Conservation (phyloP, 2,797 vertebrate species). For the Caiman crocodilus region DNA sequence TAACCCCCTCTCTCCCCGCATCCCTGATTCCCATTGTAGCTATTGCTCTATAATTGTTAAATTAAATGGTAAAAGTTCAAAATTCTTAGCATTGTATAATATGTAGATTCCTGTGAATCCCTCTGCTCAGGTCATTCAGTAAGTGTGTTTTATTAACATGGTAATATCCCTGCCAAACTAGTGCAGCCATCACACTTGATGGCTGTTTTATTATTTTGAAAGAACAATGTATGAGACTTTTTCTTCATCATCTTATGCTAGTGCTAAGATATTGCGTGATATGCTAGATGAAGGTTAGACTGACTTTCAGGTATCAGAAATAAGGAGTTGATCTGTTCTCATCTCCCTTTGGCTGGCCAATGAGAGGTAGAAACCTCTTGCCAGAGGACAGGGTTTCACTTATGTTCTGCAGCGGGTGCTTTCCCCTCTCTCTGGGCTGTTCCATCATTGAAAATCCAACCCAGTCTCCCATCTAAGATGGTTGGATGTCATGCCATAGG, state of each 20-base stretch:
- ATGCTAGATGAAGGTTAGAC: neutral
- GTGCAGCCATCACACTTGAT: neutral
- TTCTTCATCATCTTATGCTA: neutral
- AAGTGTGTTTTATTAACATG: neutral
- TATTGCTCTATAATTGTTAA: neutral
- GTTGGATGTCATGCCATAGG: neutral
- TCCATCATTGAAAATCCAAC: neutral
- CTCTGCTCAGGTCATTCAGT: neutral
- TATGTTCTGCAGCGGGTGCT: neutral
- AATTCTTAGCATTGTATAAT: neutral
- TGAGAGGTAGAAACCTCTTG: neutral
- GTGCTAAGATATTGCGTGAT: neutral
- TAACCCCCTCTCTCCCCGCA: neutral
- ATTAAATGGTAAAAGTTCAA: neutral
- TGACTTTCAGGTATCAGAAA: neutral
- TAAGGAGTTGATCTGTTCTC: neutral
- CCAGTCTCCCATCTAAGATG: neutral
- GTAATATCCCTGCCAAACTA: neutral
- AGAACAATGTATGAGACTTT: neutral
- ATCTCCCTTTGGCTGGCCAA: neutral
- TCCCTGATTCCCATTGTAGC: fast-evolving
- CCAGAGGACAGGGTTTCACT: neutral
- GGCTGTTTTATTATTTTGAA: neutral
- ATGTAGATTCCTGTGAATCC: neutral
- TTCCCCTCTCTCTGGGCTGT: neutral